Evolutionary conservation across 2,888 invertebrate genomes (phyloP), one percentile per base, ranked within the genome.

Genomic region (Trachelus tabidus): DNA sequence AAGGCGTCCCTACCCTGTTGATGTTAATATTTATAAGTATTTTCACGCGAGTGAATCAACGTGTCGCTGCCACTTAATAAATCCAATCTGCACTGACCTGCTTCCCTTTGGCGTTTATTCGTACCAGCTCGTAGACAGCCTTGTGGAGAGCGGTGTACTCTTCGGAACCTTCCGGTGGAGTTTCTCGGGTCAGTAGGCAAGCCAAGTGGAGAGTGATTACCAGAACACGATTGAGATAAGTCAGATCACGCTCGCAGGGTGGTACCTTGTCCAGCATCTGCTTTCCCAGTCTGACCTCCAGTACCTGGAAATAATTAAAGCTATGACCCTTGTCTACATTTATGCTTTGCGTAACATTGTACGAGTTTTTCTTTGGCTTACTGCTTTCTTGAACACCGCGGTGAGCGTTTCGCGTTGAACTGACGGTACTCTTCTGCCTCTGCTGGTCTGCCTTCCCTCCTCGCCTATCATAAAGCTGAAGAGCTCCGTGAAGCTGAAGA

Each of bases 391-490:
- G 90, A 98, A 96, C 76, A 98, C 97, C 84, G 95, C 94, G 85
- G 97, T 94, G 85, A 98, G 95, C 91, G 98, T 98, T 77, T 94
- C 93, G 88, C 97, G 96, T 76, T 96, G 95, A 34, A 98, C 95
- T 0, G 96, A 95, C 73, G 96, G 97, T 80, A 96, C 96, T 81
- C 95, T 94, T 78, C 96, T 94, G 73, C 96, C 95, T 86, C 95
- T 92, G 23, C 93, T 93, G 79, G 94, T 93, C 80, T 95, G 95
- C 74, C 95, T 93, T 37, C 95, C 95, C 76, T 96, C 94, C 91
- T 98, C 98, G 37, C 97, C 96, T 91, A 98, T 95, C 97, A 99
- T 98, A 92, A 98, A 98, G 79, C 96, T 96, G 92, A 97, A 98
- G 56, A 99, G 94, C 92, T 99, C 99, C 3, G 98, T 97, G 92